phyloP scores from a whole-genome alignment of 2,113 vertebrate species.

The Mesoclemmys tuberculata region DNA sequence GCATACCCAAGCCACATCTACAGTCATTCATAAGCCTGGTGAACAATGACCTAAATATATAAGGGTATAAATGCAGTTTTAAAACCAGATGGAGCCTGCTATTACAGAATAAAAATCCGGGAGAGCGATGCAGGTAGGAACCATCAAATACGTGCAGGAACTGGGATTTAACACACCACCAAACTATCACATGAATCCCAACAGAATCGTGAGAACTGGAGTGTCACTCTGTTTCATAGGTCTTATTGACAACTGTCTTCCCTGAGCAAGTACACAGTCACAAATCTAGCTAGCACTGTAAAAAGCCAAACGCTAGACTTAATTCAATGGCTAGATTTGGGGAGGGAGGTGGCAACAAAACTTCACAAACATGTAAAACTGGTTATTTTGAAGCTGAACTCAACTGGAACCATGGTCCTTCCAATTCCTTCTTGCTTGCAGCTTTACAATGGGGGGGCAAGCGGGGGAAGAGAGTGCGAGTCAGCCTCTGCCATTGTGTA shows the following conservation, averaged over 20 bases:
- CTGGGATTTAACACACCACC: neutral
- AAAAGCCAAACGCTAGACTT: neutral
- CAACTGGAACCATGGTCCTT: too few relatives aligned
- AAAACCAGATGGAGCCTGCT: neutral
- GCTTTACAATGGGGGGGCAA: fast-evolving
- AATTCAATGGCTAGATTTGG: neutral
- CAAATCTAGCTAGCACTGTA: neutral
- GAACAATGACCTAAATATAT: fast-evolving
- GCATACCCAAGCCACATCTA: neutral
- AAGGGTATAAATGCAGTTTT: fast-evolving
- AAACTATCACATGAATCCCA: neutral
- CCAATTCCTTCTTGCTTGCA: neutral
- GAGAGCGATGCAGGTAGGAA: neutral
- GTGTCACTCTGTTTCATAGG: neutral
- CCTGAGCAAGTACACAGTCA: neutral
- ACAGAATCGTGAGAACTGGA: too few relatives aligned
- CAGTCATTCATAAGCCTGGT: neutral
- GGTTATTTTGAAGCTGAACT: neutral
- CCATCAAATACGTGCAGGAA: neutral
- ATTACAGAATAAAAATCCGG: neutral
- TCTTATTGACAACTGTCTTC: neutral
- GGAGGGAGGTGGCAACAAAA: neutral
- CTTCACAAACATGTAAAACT: neutral
- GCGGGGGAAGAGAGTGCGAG: fast-evolving
- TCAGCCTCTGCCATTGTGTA: fast-evolving